phyloP scores from a whole-genome alignment of 2,113 vertebrate species.

The Centropus bengalensis region DNA sequence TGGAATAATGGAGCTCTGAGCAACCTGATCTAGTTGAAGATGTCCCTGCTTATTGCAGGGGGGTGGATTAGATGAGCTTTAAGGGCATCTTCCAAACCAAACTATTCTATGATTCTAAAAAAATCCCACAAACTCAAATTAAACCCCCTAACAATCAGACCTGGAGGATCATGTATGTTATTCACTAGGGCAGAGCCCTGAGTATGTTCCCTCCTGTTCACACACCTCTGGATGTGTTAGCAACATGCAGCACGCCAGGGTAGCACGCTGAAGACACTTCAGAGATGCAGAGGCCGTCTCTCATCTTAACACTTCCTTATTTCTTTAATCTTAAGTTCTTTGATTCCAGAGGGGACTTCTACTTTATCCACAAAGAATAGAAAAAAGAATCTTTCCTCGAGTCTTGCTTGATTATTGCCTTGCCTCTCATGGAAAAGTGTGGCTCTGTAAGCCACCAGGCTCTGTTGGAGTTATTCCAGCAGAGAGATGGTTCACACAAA shows the following conservation, averaged over 20 bases:
- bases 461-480: not conserved
- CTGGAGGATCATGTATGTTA: not conserved
- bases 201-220: accelerated
- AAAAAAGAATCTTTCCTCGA: not conserved
- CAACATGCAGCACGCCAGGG: not conserved
- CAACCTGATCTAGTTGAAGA: too few relatives aligned
- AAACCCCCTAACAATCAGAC: accelerated
- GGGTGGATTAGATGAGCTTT: too few relatives aligned
- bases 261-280: not conserved
- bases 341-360: not conserved
- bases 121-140: not conserved
- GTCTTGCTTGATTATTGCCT: not conserved
- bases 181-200: not conserved
- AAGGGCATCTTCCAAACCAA: too few relatives aligned
- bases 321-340: not conserved
- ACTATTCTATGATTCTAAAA: too few relatives aligned
- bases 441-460: not conserved
- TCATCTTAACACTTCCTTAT: not conserved
- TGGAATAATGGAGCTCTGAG: too few relatives aligned
- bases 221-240: not conserved
- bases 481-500: not conserved
- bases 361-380: not conserved
- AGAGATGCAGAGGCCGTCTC: not conserved
- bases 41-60: too few relatives aligned
- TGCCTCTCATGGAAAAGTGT: not conserved